These are phyloP conservation scores for Petrocephalus sullivani DNA, from an alignment of 2,797 vertebrate species.

Conservation along the genomic window DNA sequence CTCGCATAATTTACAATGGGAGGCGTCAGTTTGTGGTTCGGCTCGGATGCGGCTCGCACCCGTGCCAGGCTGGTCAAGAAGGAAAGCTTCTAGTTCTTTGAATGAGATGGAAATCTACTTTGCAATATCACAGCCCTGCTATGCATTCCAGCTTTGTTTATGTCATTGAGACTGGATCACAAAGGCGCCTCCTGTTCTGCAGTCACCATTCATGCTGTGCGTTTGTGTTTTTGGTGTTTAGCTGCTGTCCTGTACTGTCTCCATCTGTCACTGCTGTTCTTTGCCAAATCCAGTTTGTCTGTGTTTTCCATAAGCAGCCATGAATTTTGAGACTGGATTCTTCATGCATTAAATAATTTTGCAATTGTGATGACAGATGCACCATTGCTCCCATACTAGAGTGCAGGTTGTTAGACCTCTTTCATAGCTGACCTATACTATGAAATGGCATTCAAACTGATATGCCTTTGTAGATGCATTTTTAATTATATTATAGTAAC, in stretches of 20 bases:
- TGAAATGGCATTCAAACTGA: background rate
- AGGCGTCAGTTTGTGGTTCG: background rate
- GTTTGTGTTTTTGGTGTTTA: background rate
- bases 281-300: background rate
- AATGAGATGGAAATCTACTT: background rate
- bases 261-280: background rate
- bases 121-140: background rate
- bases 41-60: background rate
- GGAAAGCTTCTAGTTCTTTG: background rate
- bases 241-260: background rate
- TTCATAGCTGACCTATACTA: background rate
- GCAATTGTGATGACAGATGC: background rate
- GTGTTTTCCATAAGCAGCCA: background rate
- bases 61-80: background rate
- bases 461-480: background rate
- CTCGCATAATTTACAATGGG: background rate
- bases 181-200: background rate
- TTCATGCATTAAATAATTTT: background rate
- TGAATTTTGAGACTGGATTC: background rate
- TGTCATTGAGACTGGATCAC: background rate
- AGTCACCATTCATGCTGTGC: background rate
- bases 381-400: background rate
- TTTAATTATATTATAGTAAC: background rate
- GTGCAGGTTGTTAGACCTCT: background rate
- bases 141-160: background rate